These are phyloP conservation scores for Pseudorectes ferrugineus DNA, from an alignment of 2,113 vertebrate species.

Conservation along the genomic window DNA sequence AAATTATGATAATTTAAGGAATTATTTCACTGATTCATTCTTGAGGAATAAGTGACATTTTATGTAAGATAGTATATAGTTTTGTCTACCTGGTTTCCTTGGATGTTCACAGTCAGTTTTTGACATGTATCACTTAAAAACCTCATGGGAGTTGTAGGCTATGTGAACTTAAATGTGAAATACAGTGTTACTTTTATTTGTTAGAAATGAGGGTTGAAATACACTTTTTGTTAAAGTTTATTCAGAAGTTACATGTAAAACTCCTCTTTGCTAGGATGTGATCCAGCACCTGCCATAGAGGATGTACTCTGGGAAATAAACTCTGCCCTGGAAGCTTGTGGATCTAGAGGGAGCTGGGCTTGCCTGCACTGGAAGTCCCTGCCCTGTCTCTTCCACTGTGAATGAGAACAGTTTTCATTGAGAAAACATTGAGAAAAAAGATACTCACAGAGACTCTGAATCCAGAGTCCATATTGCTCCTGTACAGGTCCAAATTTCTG, in stretches of 20 bases:
- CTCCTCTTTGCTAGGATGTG: not conserved
- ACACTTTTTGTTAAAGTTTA: not conserved
- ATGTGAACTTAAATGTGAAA: not conserved
- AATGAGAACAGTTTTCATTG: not conserved
- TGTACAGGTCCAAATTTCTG: not conserved
- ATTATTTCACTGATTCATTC: not conserved
- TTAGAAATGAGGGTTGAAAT: not conserved
- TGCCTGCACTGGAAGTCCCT: not conserved
- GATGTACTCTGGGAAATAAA: not conserved
- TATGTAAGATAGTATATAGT: not conserved
- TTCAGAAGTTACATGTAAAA: not conserved
- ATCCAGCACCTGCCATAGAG: not conserved
- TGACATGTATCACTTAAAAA: not conserved
- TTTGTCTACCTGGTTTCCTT: not conserved
- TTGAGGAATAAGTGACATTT: not conserved
- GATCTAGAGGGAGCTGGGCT: not conserved
- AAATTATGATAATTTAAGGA: not conserved
- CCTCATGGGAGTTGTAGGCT: not conserved
- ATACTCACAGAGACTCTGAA: not conserved
- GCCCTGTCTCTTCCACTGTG: fast-evolving
- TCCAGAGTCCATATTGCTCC: not conserved
- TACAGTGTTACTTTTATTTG: not conserved
- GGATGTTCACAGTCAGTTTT: not conserved
- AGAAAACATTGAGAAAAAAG: not conserved
- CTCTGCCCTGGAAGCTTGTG: not conserved